Conservation (phyloP, 2,888 invertebrate genomes). For the Quadroppia sp. region DNA sequence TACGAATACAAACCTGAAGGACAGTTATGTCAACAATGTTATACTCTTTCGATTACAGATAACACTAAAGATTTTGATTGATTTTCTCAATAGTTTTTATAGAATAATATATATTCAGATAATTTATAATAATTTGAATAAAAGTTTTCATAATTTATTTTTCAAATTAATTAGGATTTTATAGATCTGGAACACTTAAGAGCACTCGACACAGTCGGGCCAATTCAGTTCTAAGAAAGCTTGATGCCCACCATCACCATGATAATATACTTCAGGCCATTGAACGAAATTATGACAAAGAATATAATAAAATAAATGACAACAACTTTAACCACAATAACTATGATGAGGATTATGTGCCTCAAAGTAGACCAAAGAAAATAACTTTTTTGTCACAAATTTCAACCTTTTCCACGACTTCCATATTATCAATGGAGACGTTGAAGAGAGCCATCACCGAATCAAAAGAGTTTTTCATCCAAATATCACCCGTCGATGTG, state of each 20-base stretch:
- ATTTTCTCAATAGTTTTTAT: no score
- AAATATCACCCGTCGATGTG: conserved; percentile 38
- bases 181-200: not conserved
- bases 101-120: no score
- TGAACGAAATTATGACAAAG: not conserved
- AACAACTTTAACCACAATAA: not conserved
- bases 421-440: not conserved
- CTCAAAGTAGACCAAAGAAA: not conserved
- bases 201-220: conserved; percentile 26
- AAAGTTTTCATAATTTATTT: no score
- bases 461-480: conserved; percentile 36
- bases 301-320: not conserved
- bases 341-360: not conserved
- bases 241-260: conserved; percentile 28
- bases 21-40: no score
- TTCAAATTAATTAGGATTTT: conserved; percentile 1
- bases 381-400: conserved; percentile 1
- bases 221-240: not conserved
- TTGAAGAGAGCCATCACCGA: conserved; percentile 6
- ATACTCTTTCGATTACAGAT: no score
- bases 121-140: no score
- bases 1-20: no score
- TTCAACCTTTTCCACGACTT: not conserved
- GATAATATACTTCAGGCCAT: not conserved
- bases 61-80: no score